A percentile compares a stretch with the other conserved stretches of the same genome.
Evolutionary conservation across 2,113 vertebrate genomes (phyloP).

Genomic region (Neodontobutis hainanensis): DNA sequence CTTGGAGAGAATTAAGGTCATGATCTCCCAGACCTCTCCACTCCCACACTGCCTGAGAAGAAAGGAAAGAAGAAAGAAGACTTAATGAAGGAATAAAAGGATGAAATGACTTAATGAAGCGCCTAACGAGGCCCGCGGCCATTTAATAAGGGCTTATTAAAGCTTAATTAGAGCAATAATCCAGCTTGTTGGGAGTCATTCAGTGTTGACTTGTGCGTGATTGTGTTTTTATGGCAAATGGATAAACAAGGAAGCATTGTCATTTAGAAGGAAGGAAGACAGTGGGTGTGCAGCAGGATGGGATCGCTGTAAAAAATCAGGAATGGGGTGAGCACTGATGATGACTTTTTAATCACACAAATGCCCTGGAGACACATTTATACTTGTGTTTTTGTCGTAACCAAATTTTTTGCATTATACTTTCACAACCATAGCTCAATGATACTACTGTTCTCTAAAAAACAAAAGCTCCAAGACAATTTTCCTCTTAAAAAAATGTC

Average conservation of each 20-base stretch:
- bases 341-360: background rate
- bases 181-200: constrained; percentile 71
- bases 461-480: too few relatives aligned
- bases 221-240: constrained; percentile 61
- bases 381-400: background rate
- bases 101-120: constrained; percentile 79
- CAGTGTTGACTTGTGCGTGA: constrained; percentile 65
- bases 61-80: constrained; percentile 68
- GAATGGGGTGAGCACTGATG: background rate
- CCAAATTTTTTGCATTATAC: background rate
- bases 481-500: background rate
- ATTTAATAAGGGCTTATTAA: constrained; percentile 74
- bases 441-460: background rate
- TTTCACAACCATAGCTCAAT: background rate
- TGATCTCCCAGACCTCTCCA: constrained; percentile 74
- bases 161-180: constrained; percentile 79
- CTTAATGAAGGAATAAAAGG: constrained; percentile 75
- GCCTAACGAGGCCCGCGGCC: constrained; percentile 71
- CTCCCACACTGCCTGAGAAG: constrained; percentile 68
- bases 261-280: constrained; percentile 47
- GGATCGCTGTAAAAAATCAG: constrained; percentile 12
- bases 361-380: background rate
- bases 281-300: background rate
- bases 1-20: constrained; percentile 73
- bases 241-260: constrained; percentile 54